Percentiles rank a stretch among this genome's conserved stretches.
phyloP scores from a whole-genome alignment of 1,140 invertebrate species.

The Meloidogyne chitwoodi region DNA sequence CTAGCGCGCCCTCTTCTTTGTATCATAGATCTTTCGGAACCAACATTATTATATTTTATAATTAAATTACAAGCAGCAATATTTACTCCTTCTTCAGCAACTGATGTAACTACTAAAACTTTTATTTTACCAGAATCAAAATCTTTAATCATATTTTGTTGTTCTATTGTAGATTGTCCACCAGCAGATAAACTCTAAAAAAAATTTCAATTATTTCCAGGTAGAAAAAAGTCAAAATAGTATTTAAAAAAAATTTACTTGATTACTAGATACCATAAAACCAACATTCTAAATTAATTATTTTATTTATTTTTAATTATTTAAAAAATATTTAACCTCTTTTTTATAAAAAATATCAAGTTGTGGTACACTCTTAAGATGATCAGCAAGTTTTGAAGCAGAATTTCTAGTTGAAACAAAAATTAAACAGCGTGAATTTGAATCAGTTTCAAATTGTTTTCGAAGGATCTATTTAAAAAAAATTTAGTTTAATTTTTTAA shows the following conservation, averaged over 20 bases:
- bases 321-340: background rate
- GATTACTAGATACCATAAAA: too few species aligned
- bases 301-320: background rate
- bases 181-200: conserved; percentile 10
- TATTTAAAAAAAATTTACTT: too few species aligned
- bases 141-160: conserved; percentile 12
- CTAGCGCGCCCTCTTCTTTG: conserved; percentile 29
- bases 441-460: conserved; percentile 28
- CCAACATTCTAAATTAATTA: conserved; percentile 5
- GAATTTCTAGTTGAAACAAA: conserved; percentile 38
- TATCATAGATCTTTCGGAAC: conserved; percentile 23
- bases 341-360: conserved; percentile 21
- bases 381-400: conserved; percentile 18
- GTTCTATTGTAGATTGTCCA: conserved; percentile 19
- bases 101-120: conserved; percentile 28
- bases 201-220: too few species aligned
- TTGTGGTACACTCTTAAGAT: conserved; percentile 10
- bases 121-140: conserved; percentile 20
- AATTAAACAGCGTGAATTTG: conserved; percentile 38
- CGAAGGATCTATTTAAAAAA: conserved; percentile 12
- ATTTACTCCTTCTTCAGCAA: conserved; percentile 30
- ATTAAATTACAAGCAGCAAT: conserved; percentile 31
- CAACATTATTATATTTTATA: conserved; percentile 34
- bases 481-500: background rate
- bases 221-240: too few species aligned